Evolutionary conservation across 2,888 invertebrate species (phyloP).

Genomic region (Petrophora chlorosata): DNA sequence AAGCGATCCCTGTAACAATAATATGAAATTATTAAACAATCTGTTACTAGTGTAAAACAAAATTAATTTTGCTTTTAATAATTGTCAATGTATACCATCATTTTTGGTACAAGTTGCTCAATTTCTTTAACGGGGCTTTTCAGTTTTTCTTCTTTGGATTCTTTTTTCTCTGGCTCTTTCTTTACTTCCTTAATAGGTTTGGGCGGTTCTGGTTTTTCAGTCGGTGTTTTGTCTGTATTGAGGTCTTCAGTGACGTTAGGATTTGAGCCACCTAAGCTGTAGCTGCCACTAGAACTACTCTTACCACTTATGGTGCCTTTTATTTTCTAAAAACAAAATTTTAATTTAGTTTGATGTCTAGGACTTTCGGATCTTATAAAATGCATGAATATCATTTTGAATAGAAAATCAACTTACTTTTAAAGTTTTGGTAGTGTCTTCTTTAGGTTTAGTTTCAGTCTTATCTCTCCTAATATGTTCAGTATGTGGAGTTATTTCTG

Average conservation of each 20-base stretch:
- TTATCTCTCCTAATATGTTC: constrained; percentile 74
- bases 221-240: constrained; percentile 55
- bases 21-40: not conserved
- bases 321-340: constrained; percentile 47
- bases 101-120: constrained; percentile 71
- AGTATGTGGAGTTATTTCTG: constrained; percentile 62
- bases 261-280: constrained; percentile 78
- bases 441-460: constrained; percentile 75
- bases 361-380: constrained; percentile 18
- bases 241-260: constrained; percentile 69
- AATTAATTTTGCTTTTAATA: not conserved
- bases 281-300: constrained; percentile 81
- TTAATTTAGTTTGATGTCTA: too few species aligned
- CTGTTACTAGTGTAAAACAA: not conserved
- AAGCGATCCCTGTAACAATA: constrained; percentile 77
- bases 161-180: constrained; percentile 17
- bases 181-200: too few species aligned
- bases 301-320: constrained; percentile 73
- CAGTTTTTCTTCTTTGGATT: constrained; percentile 47
- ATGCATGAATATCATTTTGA: not conserved
- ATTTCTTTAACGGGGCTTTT: constrained; percentile 52
- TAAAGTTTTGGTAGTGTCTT: constrained; percentile 55
- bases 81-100: constrained; percentile 54
- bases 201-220: constrained; percentile 57
- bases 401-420: constrained; percentile 44